Evolutionary conservation across 2,797 vertebrate genomes (phyloP).

Genomic region (Iguana delicatissima): DNA sequence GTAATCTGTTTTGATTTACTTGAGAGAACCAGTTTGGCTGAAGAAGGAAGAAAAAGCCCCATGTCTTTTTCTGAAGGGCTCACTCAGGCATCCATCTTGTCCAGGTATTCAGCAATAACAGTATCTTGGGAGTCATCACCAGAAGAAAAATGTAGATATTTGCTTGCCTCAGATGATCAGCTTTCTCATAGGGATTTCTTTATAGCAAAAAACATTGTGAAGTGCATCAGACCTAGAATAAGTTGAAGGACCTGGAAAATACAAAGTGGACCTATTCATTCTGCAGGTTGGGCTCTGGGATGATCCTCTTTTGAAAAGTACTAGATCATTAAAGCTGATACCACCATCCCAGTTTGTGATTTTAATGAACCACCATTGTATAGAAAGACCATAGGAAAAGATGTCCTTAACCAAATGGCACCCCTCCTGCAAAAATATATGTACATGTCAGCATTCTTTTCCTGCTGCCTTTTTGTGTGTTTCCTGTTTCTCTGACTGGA

Average conservation of each 20-base stretch:
- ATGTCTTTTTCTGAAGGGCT: neutral
- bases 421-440: too few relatives aligned
- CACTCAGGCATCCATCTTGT: neutral
- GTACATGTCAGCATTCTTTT: too few relatives aligned
- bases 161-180: neutral
- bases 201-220: neutral
- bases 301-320: neutral
- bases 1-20: constrained; percentile 5
- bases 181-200: neutral
- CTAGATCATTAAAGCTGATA: neutral
- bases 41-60: neutral
- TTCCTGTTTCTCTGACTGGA: too few relatives aligned
- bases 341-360: neutral
- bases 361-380: neutral
- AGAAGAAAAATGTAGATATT: neutral
- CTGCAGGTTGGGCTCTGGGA: neutral
- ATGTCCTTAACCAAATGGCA: neutral
- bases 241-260: neutral
- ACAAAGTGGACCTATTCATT: neutral
- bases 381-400: neutral
- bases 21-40: neutral
- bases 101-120: neutral
- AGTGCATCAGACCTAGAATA: neutral
- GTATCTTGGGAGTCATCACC: neutral
- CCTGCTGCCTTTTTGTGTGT: too few relatives aligned